Percentiles rank a stretch among this genome's conserved stretches.
Conservation (phyloP, 2,797 vertebrate species). For the Hemitrygon akajei region DNA sequence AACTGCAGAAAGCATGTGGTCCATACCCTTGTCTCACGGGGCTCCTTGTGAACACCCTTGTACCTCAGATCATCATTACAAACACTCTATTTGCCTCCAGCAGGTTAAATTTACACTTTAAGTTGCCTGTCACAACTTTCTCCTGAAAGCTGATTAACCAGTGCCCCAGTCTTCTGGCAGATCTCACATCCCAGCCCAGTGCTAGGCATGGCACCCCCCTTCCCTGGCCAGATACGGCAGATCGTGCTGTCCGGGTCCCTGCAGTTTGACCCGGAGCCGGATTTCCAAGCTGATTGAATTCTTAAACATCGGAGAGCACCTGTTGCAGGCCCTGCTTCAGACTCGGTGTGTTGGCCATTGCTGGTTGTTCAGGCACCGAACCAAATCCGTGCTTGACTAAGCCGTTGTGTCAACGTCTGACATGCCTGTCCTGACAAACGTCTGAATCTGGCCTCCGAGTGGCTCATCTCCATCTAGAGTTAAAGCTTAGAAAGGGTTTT, state of each 20-base stretch:
- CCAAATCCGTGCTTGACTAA: background rate
- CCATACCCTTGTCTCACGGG: background rate
- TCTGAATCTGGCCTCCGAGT: background rate
- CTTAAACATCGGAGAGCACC: background rate
- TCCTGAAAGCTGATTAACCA: background rate
- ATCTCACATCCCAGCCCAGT: background rate
- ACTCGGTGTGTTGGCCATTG: background rate
- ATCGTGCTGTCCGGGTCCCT: background rate
- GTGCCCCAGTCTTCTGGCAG: no score
- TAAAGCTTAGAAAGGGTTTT: background rate
- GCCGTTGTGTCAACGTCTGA: background rate
- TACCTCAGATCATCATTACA: background rate
- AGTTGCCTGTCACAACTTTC: background rate
- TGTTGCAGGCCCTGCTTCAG: background rate
- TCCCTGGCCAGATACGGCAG: background rate
- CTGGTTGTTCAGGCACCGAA: background rate
- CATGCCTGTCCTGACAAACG: background rate
- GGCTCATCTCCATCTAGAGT: background rate
- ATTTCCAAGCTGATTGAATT: background rate
- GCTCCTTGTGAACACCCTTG: background rate
- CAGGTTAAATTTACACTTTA: slow-evolving; percentile 14
- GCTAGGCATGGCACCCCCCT: background rate
- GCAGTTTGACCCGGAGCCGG: background rate
- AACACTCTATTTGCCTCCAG: background rate
- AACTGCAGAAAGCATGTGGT: background rate